Evolutionary conservation across 2,888 invertebrate species (phyloP).

Genomic region (Anarsia innoxiella): DNA sequence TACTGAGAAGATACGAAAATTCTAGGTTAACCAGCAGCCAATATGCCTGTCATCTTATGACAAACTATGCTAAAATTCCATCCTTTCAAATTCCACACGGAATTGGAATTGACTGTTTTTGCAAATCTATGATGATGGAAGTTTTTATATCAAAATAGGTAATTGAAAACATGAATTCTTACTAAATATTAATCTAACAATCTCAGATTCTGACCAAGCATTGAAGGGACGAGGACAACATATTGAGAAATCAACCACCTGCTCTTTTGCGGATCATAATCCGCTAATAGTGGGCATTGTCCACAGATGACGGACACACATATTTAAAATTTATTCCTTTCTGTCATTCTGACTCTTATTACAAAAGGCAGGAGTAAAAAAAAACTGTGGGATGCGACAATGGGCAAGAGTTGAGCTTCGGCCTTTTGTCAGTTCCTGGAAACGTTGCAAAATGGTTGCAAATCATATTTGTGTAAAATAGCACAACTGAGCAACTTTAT

Average conservation of each 20-base stretch:
- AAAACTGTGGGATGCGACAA: slow-evolving; percentile 32
- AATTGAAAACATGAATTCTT: too few relatives aligned
- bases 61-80: too few relatives aligned
- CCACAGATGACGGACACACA: slow-evolving; percentile 54
- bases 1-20: too few relatives aligned
- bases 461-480: slow-evolving; percentile 58
- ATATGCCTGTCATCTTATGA: too few relatives aligned
- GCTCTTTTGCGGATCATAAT: slow-evolving; percentile 68
- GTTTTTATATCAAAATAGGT: too few relatives aligned
- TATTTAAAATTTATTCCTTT: slow-evolving; percentile 40
- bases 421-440: slow-evolving; percentile 38
- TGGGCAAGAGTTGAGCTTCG: slow-evolving; percentile 59
- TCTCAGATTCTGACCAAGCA: neutral
- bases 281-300: slow-evolving; percentile 73
- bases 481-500: neutral
- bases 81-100: too few relatives aligned
- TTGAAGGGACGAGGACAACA: neutral
- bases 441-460: slow-evolving; percentile 29
- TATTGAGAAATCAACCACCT: slow-evolving; percentile 40
- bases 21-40: too few relatives aligned
- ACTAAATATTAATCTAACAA: neutral
- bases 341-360: slow-evolving; percentile 34
- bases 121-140: too few relatives aligned
- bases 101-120: too few relatives aligned
- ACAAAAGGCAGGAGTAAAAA: slow-evolving; percentile 22